Percentiles rank a stretch among this genome's conserved stretches.
Conservation (phyloP, 2,113 vertebrate genomes). For the Cynopterus brachyotis region DNA sequence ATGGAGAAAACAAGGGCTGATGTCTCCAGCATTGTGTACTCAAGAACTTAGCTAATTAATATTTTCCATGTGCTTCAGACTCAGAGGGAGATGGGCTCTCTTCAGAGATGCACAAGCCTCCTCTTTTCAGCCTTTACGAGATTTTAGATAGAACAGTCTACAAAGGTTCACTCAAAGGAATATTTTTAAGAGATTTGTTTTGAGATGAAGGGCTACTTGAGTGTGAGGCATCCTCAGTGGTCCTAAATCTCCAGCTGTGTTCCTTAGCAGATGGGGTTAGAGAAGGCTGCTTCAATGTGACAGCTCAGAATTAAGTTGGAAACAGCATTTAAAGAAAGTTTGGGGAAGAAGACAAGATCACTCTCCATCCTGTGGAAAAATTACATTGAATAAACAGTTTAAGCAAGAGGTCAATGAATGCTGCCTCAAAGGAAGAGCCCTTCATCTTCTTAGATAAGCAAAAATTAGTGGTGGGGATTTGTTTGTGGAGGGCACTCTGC, state of each 20-base stretch:
- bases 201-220: constrained; percentile 75
- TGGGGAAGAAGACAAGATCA: constrained; percentile 73
- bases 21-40: constrained; percentile 49
- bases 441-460: constrained; percentile 34
- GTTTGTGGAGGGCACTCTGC: constrained; percentile 20
- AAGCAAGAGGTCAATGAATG: constrained; percentile 67
- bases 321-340: constrained; percentile 70
- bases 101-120: constrained; percentile 41
- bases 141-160: constrained; percentile 59
- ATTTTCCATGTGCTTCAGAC: constrained; percentile 65
- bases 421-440: constrained; percentile 5
- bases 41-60: constrained; percentile 76
- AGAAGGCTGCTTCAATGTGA: constrained; percentile 62
- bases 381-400: constrained; percentile 75
- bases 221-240: constrained; percentile 65
- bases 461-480: constrained; percentile 18
- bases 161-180: constrained; percentile 75
- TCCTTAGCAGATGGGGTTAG: constrained; percentile 64
- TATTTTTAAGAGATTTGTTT: constrained; percentile 81
- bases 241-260: constrained; percentile 77
- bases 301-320: constrained; percentile 67
- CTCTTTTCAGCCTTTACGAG: constrained; percentile 50
- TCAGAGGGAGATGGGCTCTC: constrained; percentile 5
- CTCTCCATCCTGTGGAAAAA: constrained; percentile 71
- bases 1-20: constrained; percentile 63